Base-by-base conservation (phyloP, 1,140 invertebrate species). In the Hylaeus volcanicus region DNA sequence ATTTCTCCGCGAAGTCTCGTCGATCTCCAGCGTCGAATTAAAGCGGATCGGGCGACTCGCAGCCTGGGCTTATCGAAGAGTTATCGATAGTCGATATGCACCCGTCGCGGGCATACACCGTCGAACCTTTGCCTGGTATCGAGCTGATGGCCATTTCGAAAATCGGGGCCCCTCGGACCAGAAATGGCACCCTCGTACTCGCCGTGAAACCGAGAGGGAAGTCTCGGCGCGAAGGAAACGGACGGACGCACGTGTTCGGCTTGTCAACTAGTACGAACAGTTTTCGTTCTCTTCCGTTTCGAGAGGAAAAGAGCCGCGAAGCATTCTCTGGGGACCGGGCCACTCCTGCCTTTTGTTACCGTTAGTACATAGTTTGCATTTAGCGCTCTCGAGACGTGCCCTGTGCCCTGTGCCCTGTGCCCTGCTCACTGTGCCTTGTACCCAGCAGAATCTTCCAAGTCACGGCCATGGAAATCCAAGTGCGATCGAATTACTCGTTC, bases 321-420 rank as follows among this genome's bases (percentile, higher is more conserved):
- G 77, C 55, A 73, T 85, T 68, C 68, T 71, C 8, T 68, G 43
- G 84, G 74, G 83, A 60, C 70, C 55, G 0, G 41, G 26, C 26
- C 26, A 26, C 5, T 12, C 6, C 55, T 41, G 48, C 53, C 79
- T 86, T 85, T 79, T 82, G 68, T 86, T 81, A 85, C 84, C 66
- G 84, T 86, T 86, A 85, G 83, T 64, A 79, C 79, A 60, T 85
- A 85, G 74, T 86, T 85, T 86, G 83, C 84, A 86, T 86, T 86
- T 86, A 86, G 78, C 74, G 79, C 45, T 53, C n/a, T 66, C 26
- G 74, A 39, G 41, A 79, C 77, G 77, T 79, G 70, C 41, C 26
- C 26, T 26, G 26, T 26, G 26, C 26, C 26, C 26, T 26, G 26
- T 26, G 26, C 26, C 26, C 26, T 26, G 26, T 26, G 26, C 26